Base-by-base conservation (phyloP, 1,140 invertebrate species). In the Battus philenor region DNA sequence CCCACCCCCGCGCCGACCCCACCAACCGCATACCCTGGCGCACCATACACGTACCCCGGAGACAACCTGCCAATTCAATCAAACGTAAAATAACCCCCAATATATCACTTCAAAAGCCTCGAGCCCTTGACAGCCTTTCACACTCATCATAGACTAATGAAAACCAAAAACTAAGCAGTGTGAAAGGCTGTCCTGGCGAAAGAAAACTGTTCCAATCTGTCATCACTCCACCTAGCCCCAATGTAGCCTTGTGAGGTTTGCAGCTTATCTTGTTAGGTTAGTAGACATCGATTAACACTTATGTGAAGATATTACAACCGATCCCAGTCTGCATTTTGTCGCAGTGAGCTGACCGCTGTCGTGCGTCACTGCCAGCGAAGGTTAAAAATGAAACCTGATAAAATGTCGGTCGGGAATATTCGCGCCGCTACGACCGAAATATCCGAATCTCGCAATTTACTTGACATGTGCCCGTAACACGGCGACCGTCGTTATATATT, bases 1-100 rank as follows among this genome's bases (percentile, higher is more conserved):
- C 79, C 72, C 87, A 90, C 74, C 79, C 88, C 71, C 81, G 89
- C 55, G 82, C 89, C 44, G 86, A 89, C 54, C 70, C 86, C 54
- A 13, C 86, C 49, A 78, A 78, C 85, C 71, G 92, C 77, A 73
- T 92, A 93, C 44, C 80, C 65, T 6, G 88, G 88, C 16, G 91
- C 89, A 47, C 92, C 91, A 71, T 93, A 93, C 76, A 93, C 88
- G 77, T 93, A 94, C 7, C 92, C 90, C 16, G 91, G 91, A 48
- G 91, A 92, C 63, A 93, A 88, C 71, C 92, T 93, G 89, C 49
- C 52, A 55, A 52, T 46, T 27, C 20, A 5, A 39, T 6, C 0
- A 8, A 17, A 27, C 15, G 16, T 17, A 16, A 10, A 34, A 9
- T 10, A 34, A 34, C 32, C 5, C 9, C 9, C 7, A 34, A 5